phyloP scores from a whole-genome alignment of 30 jellyfish, hydroid and myxozoan genomes.

The Chironex yamaguchii region DNA sequence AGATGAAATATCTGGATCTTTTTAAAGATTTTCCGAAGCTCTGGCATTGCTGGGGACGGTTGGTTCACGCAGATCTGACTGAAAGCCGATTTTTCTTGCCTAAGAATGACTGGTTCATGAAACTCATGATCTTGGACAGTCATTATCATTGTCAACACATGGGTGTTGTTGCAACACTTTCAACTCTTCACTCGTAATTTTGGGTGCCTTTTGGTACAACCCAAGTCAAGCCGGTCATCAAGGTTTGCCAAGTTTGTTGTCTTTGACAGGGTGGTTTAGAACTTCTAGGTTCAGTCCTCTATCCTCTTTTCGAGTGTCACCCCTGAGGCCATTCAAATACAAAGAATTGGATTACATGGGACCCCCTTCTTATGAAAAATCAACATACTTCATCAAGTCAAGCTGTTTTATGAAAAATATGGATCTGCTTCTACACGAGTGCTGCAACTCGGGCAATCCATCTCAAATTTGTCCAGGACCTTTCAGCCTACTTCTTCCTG shows the following conservation, averaged over 20 bases:
- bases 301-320: slow-evolving; percentile 13
- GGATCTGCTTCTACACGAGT: slow-evolving; percentile 20
- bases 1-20: too few relatives aligned
- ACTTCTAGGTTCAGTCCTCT: slow-evolving; percentile 40
- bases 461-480: not conserved
- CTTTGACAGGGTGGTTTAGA: slow-evolving; percentile 12
- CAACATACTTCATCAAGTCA: too few relatives aligned
- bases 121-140: too few relatives aligned
- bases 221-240: not conserved
- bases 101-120: too few relatives aligned
- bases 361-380: not conserved
- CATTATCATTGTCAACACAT: slow-evolving; percentile 4
- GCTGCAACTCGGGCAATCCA: slow-evolving; percentile 9
- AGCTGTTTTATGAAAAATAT: too few relatives aligned
- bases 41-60: not conserved
- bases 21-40: too few relatives aligned
- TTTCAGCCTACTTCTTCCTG: not conserved
- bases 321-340: slow-evolving; percentile 8
- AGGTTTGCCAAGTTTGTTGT: slow-evolving; percentile 3
- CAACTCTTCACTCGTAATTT: too few relatives aligned
- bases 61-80: not conserved
- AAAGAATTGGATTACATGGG: slow-evolving; percentile 34
- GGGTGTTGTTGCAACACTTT: too few relatives aligned
- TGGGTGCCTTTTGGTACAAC: slow-evolving; percentile 6
- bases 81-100: not conserved